phyloP scores from a whole-genome alignment of 2,888 invertebrate species.

The Drepanosiphum platanoidis region DNA sequence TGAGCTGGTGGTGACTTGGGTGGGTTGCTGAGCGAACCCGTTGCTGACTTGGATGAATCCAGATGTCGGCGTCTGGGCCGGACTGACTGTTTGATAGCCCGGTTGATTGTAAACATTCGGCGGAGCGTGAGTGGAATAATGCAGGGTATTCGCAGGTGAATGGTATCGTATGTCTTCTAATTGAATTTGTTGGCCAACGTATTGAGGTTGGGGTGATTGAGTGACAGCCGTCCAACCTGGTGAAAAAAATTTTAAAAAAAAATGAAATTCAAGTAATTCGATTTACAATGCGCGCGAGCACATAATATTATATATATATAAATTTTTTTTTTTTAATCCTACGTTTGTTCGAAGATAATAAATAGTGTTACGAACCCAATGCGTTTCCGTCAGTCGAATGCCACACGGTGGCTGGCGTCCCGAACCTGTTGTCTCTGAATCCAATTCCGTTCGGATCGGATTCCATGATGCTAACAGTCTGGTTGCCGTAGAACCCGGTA shows the following conservation, averaged over 20 bases:
- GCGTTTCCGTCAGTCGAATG: conserved; percentile 57
- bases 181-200: conserved; percentile 56
- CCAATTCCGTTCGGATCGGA: conserved; percentile 56
- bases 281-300: not conserved
- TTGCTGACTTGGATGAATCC: conserved; percentile 58
- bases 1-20: conserved; percentile 58
- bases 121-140: conserved; percentile 56
- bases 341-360: not conserved
- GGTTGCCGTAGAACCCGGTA: conserved; percentile 51
- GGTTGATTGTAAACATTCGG: conserved; percentile 57
- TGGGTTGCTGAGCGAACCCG: conserved; percentile 51
- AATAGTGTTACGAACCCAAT: conserved; percentile 36
- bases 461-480: conserved; percentile 55
- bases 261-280: not conserved
- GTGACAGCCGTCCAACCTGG: conserved; percentile 58
- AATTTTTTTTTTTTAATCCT: not conserved
- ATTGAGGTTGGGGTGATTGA: conserved; percentile 56
- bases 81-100: conserved; percentile 49
- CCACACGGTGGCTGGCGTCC: conserved; percentile 58
- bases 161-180: conserved; percentile 58
- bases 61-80: conserved; percentile 44
- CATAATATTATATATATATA: not conserved
- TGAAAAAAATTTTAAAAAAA: not conserved
- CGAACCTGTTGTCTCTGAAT: conserved; percentile 51
- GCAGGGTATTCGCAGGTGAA: conserved; percentile 51